Base-by-base conservation (phyloP, 2,888 invertebrate species). In the Thereva nobilitata region DNA sequence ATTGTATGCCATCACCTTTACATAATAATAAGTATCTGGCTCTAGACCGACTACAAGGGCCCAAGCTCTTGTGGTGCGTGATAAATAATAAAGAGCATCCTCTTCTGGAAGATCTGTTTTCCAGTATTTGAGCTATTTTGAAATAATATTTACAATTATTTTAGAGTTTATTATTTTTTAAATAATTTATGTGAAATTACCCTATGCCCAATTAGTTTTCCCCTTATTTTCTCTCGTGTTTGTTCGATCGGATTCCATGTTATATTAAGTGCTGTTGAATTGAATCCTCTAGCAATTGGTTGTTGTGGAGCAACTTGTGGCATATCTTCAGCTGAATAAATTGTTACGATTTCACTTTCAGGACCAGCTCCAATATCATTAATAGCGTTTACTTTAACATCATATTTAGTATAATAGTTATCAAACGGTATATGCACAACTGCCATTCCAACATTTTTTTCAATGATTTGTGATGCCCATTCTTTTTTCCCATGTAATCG, bases 1-100 rank as follows among this genome's bases (percentile, higher is more conserved):
- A 83, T 97, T 97, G 76, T 93, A 97, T 0, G 94, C 96, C 94
- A 97, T 96, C 2, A 93, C 91, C 84, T 95, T 93, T 0, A 97
- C 94, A 75, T 85, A 90, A 81, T 98, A 98, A 77, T 95, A 92
- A 0, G 92, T 95, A 78, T 97, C 91, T 0, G 96, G 94, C 74
- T 92, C 89, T 56, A 98, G 83, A 72, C 97, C 97, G 8, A 97
- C 95, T 75, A 98, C 92, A 2, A 95, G 83, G 0, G 96, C 93
- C 89, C 92, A 91, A 64, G 92, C 88, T 61, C 89, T 85, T 1
- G 90, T 92, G 1, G 90, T 90, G 69, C 95, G 86, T 7, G 94
- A 95, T 65, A 96, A 82, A 78, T 90, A 94, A 78, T 92, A 93
- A 50, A 93, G 89, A 66, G 89, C 84, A 75, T 91, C 89, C 75